Percentiles rank a stretch among this genome's conserved stretches.
Evolutionary conservation across 2,113 vertebrate species (phyloP).

Genomic region (Phodopus roborovskii): DNA sequence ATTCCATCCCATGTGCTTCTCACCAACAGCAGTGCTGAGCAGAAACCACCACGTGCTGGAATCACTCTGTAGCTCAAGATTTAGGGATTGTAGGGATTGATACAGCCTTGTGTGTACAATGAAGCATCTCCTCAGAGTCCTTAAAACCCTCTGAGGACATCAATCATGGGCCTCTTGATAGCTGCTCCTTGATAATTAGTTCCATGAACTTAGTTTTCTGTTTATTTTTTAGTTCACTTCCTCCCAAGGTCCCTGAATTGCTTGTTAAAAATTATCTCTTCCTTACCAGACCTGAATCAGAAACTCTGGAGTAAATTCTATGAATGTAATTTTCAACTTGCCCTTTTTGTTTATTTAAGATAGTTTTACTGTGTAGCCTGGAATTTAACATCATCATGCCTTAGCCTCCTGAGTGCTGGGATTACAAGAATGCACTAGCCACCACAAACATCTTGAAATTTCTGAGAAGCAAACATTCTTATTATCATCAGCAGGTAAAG

Average conservation of each 20-base stretch:
- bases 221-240: neutral
- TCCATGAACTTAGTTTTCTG: neutral
- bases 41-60: neutral
- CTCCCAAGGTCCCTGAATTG: neutral
- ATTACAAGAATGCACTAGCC: neutral
- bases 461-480: neutral
- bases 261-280: constrained; percentile 48
- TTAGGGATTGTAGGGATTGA: neutral
- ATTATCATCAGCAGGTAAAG: neutral
- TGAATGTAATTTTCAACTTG: constrained; percentile 24
- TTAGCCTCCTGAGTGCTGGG: neutral
- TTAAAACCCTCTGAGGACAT: neutral
- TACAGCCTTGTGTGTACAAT: neutral
- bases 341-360: neutral
- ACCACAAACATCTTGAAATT: neutral
- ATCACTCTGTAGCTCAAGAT: neutral
- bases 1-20: neutral
- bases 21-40: neutral
- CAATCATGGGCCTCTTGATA: neutral
- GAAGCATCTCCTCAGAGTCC: neutral
- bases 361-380: neutral
- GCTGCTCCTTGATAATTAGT: neutral
- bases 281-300: neutral
- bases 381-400: neutral
- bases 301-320: neutral